These are phyloP conservation scores for Ammospiza nelsoni DNA, from an alignment of 2,113 vertebrate genomes.

Conservation along the genomic window DNA sequence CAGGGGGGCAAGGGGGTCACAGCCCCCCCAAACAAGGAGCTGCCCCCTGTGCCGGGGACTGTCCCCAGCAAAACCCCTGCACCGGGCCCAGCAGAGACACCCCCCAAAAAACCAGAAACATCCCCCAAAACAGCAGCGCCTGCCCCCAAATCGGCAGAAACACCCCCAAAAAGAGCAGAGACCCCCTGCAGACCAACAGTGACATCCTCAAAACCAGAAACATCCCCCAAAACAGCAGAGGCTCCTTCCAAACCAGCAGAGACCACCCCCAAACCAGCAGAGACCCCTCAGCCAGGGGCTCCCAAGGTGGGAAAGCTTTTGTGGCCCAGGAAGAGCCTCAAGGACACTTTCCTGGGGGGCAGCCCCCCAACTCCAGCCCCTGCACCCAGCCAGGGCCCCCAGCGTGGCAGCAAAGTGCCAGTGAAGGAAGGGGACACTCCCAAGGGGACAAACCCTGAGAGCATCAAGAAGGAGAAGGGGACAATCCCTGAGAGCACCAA, in stretches of 20 bases:
- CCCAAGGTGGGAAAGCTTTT: not conserved
- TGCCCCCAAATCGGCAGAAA: fast-evolving
- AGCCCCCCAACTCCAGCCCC: not conserved
- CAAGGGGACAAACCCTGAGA: not conserved
- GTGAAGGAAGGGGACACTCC: not conserved
- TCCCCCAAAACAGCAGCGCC: not conserved
- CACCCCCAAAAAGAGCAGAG: not conserved
- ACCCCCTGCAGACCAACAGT: fast-evolving
- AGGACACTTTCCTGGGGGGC: not conserved
- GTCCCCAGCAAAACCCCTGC: not conserved
- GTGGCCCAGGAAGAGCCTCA: not conserved
- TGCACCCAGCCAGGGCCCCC: not conserved
- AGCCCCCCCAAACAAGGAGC: not conserved
- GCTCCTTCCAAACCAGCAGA: not conserved
- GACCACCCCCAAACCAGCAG: not conserved
- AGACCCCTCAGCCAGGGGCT: not conserved
- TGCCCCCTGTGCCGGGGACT: not conserved
- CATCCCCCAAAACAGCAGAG: not conserved
- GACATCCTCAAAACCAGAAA: not conserved
- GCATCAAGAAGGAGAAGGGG: not conserved
- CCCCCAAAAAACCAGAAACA: not conserved
- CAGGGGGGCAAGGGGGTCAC: not conserved
- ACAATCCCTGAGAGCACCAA: not conserved
- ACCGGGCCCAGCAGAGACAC: not conserved
- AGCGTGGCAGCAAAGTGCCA: not conserved